Percentiles rank a stretch among this genome's conserved stretches.
Conservation (phyloP, 2,113 vertebrate species). For the Odocoileus virginianus region DNA sequence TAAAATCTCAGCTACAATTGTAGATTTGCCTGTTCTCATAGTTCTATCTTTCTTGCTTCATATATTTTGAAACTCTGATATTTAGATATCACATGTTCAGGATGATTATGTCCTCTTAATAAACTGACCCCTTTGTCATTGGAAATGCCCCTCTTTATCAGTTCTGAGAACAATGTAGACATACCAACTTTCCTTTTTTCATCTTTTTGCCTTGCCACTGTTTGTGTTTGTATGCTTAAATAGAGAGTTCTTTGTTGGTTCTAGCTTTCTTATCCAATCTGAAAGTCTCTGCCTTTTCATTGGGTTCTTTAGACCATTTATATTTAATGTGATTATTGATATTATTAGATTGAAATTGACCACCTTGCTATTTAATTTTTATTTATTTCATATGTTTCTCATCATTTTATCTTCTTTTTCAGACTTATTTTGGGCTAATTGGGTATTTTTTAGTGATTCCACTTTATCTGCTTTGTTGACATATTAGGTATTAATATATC, state of each 20-base stretch:
- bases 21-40: not conserved
- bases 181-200: not conserved
- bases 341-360: not conserved
- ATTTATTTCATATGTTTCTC: not conserved
- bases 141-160: not conserved
- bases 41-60: not conserved
- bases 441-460: not conserved
- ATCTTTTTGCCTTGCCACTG: not conserved
- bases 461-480: not conserved
- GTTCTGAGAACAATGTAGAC: not conserved
- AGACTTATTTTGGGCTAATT: not conserved
- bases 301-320: not conserved
- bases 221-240: not conserved
- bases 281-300: not conserved
- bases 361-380: not conserved
- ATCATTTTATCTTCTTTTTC: not conserved
- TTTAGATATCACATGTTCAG: not conserved
- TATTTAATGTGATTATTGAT: not conserved
- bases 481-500: not conserved
- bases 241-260: not conserved
- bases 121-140: not conserved
- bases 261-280: not conserved
- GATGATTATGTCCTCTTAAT: not conserved
- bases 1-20: not conserved
- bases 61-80: not conserved